Evolutionary conservation across 2,797 vertebrate species (phyloP).

Genomic region (Borostomias antarcticus): DNA sequence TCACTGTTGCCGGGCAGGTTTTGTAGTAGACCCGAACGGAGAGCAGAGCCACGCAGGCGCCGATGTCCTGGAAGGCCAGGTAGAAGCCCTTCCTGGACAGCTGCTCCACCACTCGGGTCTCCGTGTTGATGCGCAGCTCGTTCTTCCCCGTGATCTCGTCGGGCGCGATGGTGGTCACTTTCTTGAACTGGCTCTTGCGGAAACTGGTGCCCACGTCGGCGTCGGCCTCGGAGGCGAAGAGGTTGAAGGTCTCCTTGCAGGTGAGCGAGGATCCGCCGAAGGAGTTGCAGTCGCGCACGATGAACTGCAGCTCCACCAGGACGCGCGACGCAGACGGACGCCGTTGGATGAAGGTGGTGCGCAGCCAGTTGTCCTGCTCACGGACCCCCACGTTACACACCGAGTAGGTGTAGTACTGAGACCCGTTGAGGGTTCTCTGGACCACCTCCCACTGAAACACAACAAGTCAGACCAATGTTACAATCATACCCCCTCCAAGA

Average conservation of each 20-base stretch:
- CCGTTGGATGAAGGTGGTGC: conserved; percentile 96
- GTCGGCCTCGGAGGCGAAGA: conserved; percentile 88
- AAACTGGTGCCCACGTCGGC: conserved; percentile 95
- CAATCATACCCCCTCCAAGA: conserved; percentile 32
- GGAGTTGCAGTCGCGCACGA: conserved; percentile 94
- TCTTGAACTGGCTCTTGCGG: conserved; percentile 89
- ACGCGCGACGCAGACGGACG: conserved; percentile 83
- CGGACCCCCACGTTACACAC: conserved; percentile 91
- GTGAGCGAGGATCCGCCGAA: conserved; percentile 82
- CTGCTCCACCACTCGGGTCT: conserved; percentile 86
- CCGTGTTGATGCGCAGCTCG: conserved; percentile 86
- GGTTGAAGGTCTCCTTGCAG: conserved; percentile 98
- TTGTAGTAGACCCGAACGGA: conserved; percentile 94
- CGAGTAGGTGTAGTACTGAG: conserved; percentile 89
- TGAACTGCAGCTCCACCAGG: conserved; percentile 92
- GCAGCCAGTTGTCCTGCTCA: conserved; percentile 97
- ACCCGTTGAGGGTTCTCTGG: conserved; percentile 87
- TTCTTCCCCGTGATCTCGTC: conserved; percentile 89
- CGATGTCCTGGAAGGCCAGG: conserved; percentile 95
- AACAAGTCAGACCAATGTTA: conserved; percentile 49
- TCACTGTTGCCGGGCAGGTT: conserved; percentile 82
- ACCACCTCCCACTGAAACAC: conserved; percentile 89
- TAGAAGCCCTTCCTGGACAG: conserved; percentile 91
- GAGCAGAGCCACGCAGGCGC: conserved; percentile 88
- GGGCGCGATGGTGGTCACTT: conserved; percentile 92